Evolutionary conservation across 2,797 vertebrate species (phyloP), one percentile per base, ranked within the genome.

Genomic region (Pelochelys cantorii): DNA sequence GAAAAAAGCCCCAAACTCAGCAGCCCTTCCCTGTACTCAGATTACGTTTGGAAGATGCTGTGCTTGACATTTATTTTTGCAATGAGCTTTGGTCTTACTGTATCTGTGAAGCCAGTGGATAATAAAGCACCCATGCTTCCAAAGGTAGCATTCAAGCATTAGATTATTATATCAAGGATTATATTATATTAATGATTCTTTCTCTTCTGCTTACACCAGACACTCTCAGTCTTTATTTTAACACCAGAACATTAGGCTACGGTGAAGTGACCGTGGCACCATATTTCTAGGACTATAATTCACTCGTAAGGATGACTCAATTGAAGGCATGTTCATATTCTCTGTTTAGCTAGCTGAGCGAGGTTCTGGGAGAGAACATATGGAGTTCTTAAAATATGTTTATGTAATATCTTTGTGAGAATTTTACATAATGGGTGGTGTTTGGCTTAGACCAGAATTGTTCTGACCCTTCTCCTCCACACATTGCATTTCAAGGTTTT

Each of bases 301-400:
- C 55, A 86, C 88, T 74, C 37, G 10, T 1, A 90, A 3, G 0
- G 18, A 34, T 55, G 80, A 93, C 84, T 20, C 87, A 87, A 81
- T 54, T 90, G 95, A 52, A 95, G 93, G 85, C 79, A 31, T 0
- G 0, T 56, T 79, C 92, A 82, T 92, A 57, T 68, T 88, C 82
- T 80, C 82, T 90, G 6, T 2, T 93, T 90, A 88, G 42, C 53
- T 55, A 18, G 60, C 91, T 90, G 92, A 55, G 91, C 96, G 93
- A 86, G 81, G 65, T 88, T 92, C 89, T 80, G 81, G 23, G 48
- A 90, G 83, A 57, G 74, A 96, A 15, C 95, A 97, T 94, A 96
- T 96, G 95, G 93, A 86, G 80, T 95, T 96, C 95, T 95, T 90
- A 97, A 95, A 95, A 95, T 96, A 92, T 7, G 9, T 86, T 92